These are phyloP conservation scores for Dolichallabes microphthalmus DNA, from an alignment of 2,113 vertebrate genomes.

Conservation along the genomic window DNA sequence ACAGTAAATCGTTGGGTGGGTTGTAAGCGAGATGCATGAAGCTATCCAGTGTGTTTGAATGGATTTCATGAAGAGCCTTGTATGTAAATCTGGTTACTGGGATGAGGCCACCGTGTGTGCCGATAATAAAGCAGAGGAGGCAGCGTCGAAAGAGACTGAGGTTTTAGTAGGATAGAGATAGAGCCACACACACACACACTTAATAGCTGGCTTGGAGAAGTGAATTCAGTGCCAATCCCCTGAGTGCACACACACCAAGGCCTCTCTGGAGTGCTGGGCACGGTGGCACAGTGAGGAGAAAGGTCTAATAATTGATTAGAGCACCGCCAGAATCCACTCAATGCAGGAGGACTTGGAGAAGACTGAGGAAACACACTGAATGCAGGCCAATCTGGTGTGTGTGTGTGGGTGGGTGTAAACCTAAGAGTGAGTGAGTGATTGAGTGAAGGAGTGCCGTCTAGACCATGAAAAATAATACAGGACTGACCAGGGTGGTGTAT, in stretches of 20 bases:
- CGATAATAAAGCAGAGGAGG: conserved; percentile 70
- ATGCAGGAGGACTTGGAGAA: conserved; percentile 18
- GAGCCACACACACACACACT: conserved; percentile 47
- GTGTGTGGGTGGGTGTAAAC: neutral
- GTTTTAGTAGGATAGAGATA: conserved; percentile 56
- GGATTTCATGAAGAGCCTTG: conserved; percentile 61
- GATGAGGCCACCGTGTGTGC: conserved; percentile 56
- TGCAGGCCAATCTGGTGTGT: neutral
- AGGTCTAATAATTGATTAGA: conserved; percentile 60
- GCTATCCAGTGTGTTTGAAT: conserved; percentile 52
- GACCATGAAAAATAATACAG: neutral
- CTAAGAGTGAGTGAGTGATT: neutral
- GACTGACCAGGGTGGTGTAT: neutral
- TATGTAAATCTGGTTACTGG: conserved; percentile 72
- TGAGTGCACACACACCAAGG: conserved; percentile 54
- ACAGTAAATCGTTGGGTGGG: conserved; percentile 50
- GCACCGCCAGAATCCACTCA: conserved; percentile 60
- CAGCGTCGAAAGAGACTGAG: conserved; percentile 73
- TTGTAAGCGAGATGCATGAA: conserved; percentile 45
- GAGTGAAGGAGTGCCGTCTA: neutral
- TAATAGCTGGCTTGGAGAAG: conserved; percentile 70
- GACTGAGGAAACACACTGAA: conserved; percentile 5
- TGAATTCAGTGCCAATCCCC: conserved; percentile 61
- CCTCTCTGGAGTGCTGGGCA: conserved; percentile 53
- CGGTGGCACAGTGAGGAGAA: conserved; percentile 48